Percentiles rank a stretch among this genome's conserved stretches.
phyloP scores from a whole-genome alignment of 2,888 invertebrate genomes.

The Ectropis crepuscularia region DNA sequence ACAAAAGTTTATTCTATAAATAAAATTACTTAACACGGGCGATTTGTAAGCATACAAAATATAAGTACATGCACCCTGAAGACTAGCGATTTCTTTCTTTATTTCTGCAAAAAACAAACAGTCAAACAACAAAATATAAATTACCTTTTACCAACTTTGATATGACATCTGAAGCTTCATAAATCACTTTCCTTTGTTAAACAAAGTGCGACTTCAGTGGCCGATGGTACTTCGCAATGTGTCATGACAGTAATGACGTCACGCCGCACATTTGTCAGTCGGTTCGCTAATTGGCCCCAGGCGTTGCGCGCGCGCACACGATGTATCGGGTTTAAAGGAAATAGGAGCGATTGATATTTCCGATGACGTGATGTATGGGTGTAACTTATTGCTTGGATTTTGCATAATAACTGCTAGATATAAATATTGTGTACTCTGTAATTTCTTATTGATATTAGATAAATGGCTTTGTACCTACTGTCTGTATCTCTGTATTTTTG shows the following conservation, averaged over 20 bases:
- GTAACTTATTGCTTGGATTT: not conserved
- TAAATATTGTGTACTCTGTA: too few species aligned
- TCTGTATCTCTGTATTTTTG: too few species aligned
- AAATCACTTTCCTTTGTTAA: constrained; percentile 12
- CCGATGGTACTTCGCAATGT: constrained; percentile 36
- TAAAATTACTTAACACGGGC: too few species aligned
- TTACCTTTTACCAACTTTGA: too few species aligned
- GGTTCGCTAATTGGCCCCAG: constrained; percentile 54
- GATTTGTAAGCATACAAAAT: too few species aligned
- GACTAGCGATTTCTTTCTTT: too few species aligned
- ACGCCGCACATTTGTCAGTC: constrained; percentile 50
- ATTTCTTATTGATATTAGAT: too few species aligned
- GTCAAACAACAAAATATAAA: too few species aligned
- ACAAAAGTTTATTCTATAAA: too few species aligned
- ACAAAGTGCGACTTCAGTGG: constrained; percentile 26
- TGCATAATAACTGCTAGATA: not conserved
- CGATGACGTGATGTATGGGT: constrained; percentile 19
- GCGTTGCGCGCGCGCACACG: constrained; percentile 39
- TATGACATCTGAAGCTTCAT: not conserved
- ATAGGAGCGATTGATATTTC: constrained; percentile 43
- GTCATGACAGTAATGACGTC: constrained; percentile 34
- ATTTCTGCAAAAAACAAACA: too few species aligned
- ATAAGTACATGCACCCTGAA: too few species aligned
- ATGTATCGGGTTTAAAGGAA: constrained; percentile 43
- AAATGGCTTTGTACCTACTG: too few species aligned